Percentiles rank a stretch among this genome's conserved stretches.
phyloP scores from a whole-genome alignment of 2,888 invertebrate genomes.

The Meliscaeva auricollis region DNA sequence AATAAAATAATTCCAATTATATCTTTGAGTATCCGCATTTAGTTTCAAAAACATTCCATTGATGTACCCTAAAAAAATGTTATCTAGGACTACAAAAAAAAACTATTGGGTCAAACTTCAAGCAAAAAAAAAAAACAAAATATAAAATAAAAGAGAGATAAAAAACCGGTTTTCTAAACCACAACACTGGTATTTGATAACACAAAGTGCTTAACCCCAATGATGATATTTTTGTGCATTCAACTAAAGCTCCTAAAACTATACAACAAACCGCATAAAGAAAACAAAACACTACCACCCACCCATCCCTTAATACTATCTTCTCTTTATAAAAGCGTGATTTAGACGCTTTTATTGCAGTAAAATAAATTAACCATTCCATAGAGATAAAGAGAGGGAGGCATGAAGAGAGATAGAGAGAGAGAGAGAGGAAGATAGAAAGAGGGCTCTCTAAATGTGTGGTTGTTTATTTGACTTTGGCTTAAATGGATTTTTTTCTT shows the following conservation, averaged over 20 bases:
- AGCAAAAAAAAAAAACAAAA: no score
- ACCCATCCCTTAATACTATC: neutral
- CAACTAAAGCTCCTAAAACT: constrained; percentile 8
- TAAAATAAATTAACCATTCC: constrained; percentile 13
- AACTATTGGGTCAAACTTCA: no score
- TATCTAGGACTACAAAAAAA: no score
- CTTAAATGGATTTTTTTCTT: constrained; percentile 23
- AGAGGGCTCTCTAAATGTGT: constrained; percentile 1
- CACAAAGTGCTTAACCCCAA: constrained; percentile 12
- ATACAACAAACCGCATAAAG: constrained; percentile 2
- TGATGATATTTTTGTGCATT: constrained; percentile 9
- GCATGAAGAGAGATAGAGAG: neutral
- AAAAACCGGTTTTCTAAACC: no score
- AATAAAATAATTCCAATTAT: no score
- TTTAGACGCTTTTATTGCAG: constrained; percentile 1
- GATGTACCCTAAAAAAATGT: no score
- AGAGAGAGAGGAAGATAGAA: neutral
- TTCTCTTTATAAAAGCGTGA: neutral
- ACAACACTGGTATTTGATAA: constrained; percentile 29
- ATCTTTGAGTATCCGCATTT: no score
- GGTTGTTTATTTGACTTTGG: constrained; percentile 29
- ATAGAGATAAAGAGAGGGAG: neutral
- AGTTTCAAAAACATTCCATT: no score
- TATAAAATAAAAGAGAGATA: no score
- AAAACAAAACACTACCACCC: neutral